phyloP scores from a whole-genome alignment of 2,888 invertebrate genomes.

The Macrophya alboannulata region DNA sequence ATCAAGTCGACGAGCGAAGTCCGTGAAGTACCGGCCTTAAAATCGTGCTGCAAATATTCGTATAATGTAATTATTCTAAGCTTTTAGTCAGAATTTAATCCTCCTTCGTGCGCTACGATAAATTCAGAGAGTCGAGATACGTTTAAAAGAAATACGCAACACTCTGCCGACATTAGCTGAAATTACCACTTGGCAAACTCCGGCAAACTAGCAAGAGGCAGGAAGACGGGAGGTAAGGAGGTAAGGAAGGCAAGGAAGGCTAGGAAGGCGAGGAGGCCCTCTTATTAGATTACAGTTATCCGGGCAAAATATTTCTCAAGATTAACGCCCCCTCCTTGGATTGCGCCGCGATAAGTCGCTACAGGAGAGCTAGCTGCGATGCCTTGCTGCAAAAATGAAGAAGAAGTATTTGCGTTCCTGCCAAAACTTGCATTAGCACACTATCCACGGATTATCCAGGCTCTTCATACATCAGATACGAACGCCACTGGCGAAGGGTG shows the following conservation, averaged over 20 bases:
- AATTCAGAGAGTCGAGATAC: conserved; percentile 59
- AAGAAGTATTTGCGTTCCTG: conserved; percentile 74
- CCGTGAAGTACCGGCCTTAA: conserved; percentile 37
- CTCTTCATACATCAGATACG: conserved; percentile 66
- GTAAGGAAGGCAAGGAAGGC: conserved; percentile 44
- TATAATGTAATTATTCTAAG: conserved; percentile 54
- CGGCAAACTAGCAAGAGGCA: conserved; percentile 61
- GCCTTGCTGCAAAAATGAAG: conserved; percentile 71
- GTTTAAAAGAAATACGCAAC: conserved; percentile 68
- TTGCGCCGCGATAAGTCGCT: conserved; percentile 72
- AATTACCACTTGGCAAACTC: conserved; percentile 74
- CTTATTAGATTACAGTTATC: conserved; percentile 76
- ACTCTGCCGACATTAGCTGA: conserved; percentile 71
- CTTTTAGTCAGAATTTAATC: conserved; percentile 65
- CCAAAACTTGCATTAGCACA: conserved; percentile 77
- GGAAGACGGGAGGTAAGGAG: conserved; percentile 60
- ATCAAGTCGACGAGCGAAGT: background rate
- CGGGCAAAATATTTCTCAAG: conserved; percentile 74
- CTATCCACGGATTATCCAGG: conserved; percentile 74
- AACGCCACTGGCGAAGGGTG: conserved; percentile 51
- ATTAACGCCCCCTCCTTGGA: conserved; percentile 73
- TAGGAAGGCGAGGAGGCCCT: conserved; percentile 62
- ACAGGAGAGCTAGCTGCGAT: conserved; percentile 62
- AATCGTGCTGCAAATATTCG: conserved; percentile 39
- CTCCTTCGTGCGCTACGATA: conserved; percentile 62